Evolutionary conservation across 2,888 invertebrate species (phyloP).

Genomic region (Tetramorium bicarinatum): DNA sequence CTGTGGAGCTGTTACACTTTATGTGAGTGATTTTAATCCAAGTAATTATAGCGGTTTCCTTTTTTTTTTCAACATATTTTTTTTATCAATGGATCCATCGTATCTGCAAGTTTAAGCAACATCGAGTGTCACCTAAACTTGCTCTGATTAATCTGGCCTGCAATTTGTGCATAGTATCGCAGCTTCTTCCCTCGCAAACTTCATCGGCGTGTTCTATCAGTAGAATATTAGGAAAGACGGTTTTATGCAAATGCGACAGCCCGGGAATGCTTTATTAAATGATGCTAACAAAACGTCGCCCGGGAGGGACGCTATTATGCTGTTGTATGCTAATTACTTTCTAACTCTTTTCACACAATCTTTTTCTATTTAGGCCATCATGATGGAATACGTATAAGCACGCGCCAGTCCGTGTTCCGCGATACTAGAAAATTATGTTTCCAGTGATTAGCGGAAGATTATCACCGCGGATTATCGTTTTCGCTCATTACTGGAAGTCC

Average conservation of each 20-base stretch:
- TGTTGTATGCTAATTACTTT: conserved; percentile 12
- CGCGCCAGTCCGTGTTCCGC: background rate
- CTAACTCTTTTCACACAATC: background rate
- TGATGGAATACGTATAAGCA: background rate
- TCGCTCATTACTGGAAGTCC: background rate
- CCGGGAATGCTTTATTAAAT: conserved; percentile 2
- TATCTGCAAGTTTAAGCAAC: no score
- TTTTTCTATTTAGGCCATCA: conserved; percentile 8
- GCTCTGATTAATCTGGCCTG: background rate
- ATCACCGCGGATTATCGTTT: background rate
- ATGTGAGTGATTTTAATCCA: background rate
- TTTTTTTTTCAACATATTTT: background rate
- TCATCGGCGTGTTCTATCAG: background rate
- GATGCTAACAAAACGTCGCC: background rate
- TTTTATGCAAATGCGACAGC: conserved; percentile 13
- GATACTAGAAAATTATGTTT: background rate
- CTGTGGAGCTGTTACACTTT: background rate
- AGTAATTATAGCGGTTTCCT: conserved; percentile 2
- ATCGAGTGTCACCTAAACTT: background rate
- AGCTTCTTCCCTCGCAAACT: conserved; percentile 4
- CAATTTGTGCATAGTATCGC: background rate
- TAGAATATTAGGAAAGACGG: background rate
- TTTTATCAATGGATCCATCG: background rate
- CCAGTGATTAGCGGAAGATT: background rate
- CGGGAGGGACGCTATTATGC: background rate